Evolutionary conservation across 2,113 vertebrate species (phyloP), one percentile per base, ranked within the genome.

Genomic region (Pristiophorus japonicus): DNA sequence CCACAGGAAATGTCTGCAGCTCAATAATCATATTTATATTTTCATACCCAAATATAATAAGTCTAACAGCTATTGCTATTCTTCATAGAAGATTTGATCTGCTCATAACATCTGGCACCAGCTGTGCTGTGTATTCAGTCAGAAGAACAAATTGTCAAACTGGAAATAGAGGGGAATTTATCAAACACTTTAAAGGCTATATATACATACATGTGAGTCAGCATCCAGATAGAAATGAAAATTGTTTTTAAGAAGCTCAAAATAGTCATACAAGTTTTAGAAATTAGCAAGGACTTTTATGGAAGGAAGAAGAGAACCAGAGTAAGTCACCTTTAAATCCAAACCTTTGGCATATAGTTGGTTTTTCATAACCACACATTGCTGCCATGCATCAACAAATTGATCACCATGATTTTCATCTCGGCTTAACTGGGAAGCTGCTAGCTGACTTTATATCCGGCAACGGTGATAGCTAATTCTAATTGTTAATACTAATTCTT

Each of bases 81-180:
- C 59, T 92, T 92, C 88, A 65, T 5, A 92, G 59, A 63, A 20
- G 87, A 59, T 63, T 90, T n/a, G 51, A 90, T 90, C 87, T 92
- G n/a, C 18, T 92, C 88, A 65, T 7, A 63, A 90, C 87, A 63
- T 63, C 88, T 63, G 88, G 59, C n/a, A 92, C 59, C 88, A 65
- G 62, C 34, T 65, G 62, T 7, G 6, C 78, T 81, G 38, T 63
- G 16, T 20, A 20, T 92, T 92, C 59, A 92, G 88, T 92, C 59
- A 92, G 59, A 92, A 65, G 14, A 92, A 65, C 2, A 45, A n/a
- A n/a, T 92, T 6, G 65, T 92, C 4, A 38, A 92, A n/a, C 59
- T 65, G 88, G 88, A 92, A 38, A 90, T n/a, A 90, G 51, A 55
- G 42, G 47, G 51, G 51, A 51, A 59, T 55, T 34, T 2, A n/a